These are phyloP conservation scores for Pandion haliaetus DNA, from an alignment of 2,113 vertebrate species.

Conservation along the genomic window DNA sequence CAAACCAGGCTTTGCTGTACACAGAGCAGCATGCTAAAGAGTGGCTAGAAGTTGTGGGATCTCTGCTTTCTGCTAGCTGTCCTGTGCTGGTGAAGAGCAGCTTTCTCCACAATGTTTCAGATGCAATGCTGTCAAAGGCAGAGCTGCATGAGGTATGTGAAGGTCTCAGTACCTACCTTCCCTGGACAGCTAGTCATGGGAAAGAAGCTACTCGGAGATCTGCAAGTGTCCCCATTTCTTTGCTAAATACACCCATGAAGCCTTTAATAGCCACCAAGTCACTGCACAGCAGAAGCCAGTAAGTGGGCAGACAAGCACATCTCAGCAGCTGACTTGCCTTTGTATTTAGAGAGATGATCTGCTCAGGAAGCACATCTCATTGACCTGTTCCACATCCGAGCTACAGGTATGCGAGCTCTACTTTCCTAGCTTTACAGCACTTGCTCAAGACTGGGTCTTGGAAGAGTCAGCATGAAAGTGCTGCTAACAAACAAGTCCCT, in stretches of 20 bases:
- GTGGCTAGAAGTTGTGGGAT: neutral
- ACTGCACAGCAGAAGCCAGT: neutral
- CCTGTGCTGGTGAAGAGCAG: neutral
- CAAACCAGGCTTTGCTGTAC: neutral
- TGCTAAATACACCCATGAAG: neutral
- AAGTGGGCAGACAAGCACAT: neutral
- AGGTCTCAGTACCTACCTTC: neutral
- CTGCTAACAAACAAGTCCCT: neutral
- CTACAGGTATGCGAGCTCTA: accelerated
- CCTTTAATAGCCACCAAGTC: neutral
- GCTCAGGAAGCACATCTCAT: neutral
- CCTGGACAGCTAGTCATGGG: neutral
- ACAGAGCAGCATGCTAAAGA: neutral
- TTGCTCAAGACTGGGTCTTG: neutral
- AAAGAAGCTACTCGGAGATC: neutral
- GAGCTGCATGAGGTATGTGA: neutral
- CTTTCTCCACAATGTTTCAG: neutral
- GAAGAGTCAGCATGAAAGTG: too few species aligned
- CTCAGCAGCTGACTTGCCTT: neutral
- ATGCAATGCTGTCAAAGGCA: neutral
- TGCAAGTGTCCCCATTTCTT: neutral
- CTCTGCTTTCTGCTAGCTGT: neutral
- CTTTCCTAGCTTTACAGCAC: neutral
- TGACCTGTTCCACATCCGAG: neutral
- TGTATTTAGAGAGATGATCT: neutral